Base-by-base conservation (phyloP, 2,113 vertebrate genomes). In the Planiliza haematocheilus region DNA sequence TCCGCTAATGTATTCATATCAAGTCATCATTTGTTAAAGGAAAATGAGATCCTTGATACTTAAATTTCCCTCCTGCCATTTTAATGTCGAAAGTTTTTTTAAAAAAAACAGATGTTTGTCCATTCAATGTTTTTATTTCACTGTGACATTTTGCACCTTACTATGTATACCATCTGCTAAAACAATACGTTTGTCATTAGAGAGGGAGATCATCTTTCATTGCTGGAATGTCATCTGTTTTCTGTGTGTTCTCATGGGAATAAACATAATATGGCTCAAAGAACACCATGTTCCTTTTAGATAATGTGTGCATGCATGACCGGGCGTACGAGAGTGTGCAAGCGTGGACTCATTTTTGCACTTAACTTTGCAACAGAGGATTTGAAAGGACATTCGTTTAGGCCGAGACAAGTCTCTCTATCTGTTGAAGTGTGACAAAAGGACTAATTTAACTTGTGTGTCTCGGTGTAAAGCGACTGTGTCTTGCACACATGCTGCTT, bases 211-310 rank as follows among this genome's bases (percentile, higher is more conserved):
- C 74, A 78, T 73, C 76, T 84, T 86, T 84, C 83, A 79, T 85
- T 89, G 68, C 83, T 82, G 73, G 82, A 88, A 88, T 85, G 78
- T 88, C 82, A 83, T 88, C 68, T 85, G 77, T 93, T 91, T 88
- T 92, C 80, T 91, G 79, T 86, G 88, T 90, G 81, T 89, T 92
- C 82, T 87, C 88, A 90, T 91, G 88, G 83, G 90, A 93, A 92
- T 93, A 91, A 93, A 93, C 83, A 85, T 88, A 84, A 80, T 88
- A 90, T 86, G 82, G 83, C 79, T 67, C 49, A 90, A 89, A 91
- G 72, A 85, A 86, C 78, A 79, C 49, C 45, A 81, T 81, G 84
- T 79, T 71, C 80, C 53, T 70, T 79, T 79, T 84, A 86, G 72
- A 73, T 70, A 73, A 70, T 75, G 42, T 79, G 64, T 65, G 52